A percentile compares a stretch with the other conserved stretches of the same genome.
Evolutionary conservation across 1,140 invertebrate genomes (phyloP).

Genomic region (Atopsyche davidsoni): DNA sequence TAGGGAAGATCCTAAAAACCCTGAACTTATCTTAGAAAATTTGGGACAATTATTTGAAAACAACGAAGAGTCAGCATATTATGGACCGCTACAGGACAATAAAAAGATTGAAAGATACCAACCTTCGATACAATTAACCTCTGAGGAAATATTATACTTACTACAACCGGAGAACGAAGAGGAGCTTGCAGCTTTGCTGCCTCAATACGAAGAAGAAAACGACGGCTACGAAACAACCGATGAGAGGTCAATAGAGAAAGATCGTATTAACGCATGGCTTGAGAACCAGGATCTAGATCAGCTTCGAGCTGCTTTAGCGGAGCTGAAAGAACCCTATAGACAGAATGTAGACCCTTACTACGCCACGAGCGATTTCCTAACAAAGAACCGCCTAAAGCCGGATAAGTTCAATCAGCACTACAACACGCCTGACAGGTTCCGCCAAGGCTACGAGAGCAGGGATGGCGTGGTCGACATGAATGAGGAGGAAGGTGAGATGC

Average conservation of each 20-base stretch:
- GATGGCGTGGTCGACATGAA: constrained; percentile 38
- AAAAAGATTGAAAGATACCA: too few species aligned
- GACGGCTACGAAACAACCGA: constrained; percentile 10
- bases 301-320: constrained; percentile 18
- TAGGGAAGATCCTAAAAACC: constrained; percentile 34
- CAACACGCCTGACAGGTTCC: constrained; percentile 48
- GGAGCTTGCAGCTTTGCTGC: constrained; percentile 28
- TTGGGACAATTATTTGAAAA: constrained; percentile 1
- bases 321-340: constrained; percentile 17
- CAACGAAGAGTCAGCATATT: constrained; percentile 14
- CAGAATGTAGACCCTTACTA: constrained; percentile 20
- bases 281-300: constrained; percentile 24
- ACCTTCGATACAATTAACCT: constrained; percentile 26
- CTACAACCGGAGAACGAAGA: constrained; percentile 33
- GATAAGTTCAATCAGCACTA: constrained; percentile 38
- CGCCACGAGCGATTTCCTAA: constrained; percentile 24
- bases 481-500: constrained; percentile 43
- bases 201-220: constrained; percentile 22
- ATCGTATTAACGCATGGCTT: constrained; percentile 28
- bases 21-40: constrained; percentile 22
- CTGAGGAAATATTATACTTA: constrained; percentile 32
- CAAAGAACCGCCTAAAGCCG: constrained; percentile 23
- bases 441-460: constrained; percentile 44
- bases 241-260: too few species aligned
- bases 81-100: too few species aligned